Conservation (phyloP, 2,113 vertebrate species). For the Microtus montanus region DNA sequence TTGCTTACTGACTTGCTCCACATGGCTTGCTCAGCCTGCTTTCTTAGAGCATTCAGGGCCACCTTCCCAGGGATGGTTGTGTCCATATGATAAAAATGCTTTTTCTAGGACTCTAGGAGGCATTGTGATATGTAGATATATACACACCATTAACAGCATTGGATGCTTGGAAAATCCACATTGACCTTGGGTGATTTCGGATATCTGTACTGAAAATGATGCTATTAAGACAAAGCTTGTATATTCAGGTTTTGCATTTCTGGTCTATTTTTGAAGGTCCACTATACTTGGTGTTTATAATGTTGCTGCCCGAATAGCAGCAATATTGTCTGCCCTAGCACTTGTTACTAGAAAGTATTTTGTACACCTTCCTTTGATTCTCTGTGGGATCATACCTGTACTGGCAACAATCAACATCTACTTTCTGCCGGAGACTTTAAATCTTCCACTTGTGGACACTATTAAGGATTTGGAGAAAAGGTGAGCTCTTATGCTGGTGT, state of each 20-base stretch:
- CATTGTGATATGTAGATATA: background rate
- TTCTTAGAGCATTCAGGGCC: background rate
- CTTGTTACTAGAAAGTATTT: background rate
- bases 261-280: background rate
- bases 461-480: background rate
- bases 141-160: background rate
- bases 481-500: background rate
- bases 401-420: background rate
- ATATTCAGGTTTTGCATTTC: background rate
- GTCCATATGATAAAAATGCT: background rate
- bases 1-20: background rate
- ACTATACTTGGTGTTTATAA: fast-evolving
- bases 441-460: background rate
- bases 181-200: background rate
- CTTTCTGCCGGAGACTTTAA: background rate
- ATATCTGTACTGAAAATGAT: background rate
- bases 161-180: background rate
- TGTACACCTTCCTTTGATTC: background rate
- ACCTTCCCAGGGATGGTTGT: background rate
- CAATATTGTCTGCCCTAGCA: background rate
- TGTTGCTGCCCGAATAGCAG: fast-evolving
- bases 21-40: background rate
- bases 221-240: background rate
- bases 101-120: background rate
- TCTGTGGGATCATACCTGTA: background rate